Percentiles rank a stretch among this genome's conserved stretches.
Evolutionary conservation across 2,888 invertebrate species (phyloP).

Genomic region (Xestia c-nigrum): DNA sequence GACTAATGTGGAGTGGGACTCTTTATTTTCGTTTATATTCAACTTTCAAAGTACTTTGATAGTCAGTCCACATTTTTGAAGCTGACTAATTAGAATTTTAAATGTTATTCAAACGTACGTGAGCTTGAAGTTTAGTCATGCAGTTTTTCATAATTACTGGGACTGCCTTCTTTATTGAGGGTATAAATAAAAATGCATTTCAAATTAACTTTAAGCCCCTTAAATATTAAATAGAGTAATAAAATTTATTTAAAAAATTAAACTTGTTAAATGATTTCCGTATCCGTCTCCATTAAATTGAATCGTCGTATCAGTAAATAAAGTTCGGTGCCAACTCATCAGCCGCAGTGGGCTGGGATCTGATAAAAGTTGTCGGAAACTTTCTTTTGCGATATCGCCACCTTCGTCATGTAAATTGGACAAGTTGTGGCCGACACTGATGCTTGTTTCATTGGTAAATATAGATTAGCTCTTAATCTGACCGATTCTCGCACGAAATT

Average conservation of each 20-base stretch:
- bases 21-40: slow-evolving; percentile 63
- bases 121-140: slow-evolving; percentile 32
- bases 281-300: slow-evolving; percentile 79
- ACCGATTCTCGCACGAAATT: slow-evolving; percentile 80
- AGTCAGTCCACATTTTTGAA: slow-evolving; percentile 59
- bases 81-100: slow-evolving; percentile 62
- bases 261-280: slow-evolving; percentile 52
- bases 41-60: slow-evolving; percentile 59
- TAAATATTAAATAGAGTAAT: neutral
- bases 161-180: slow-evolving; percentile 8
- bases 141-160: slow-evolving; percentile 40
- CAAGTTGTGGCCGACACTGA: slow-evolving; percentile 85
- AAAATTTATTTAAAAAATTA: slow-evolving; percentile 20
- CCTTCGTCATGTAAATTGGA: slow-evolving; percentile 90
- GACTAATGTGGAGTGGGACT: slow-evolving; percentile 74
- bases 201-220: neutral
- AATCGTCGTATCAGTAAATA: slow-evolving; percentile 85
- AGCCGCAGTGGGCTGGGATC: slow-evolving; percentile 86
- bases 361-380: slow-evolving; percentile 88
- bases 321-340: slow-evolving; percentile 89
- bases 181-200: neutral
- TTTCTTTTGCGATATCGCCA: slow-evolving; percentile 90
- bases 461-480: slow-evolving; percentile 86
- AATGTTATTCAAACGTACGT: slow-evolving; percentile 57
- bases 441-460: slow-evolving; percentile 86